A percentile compares a stretch with the other conserved stretches of the same genome.
Evolutionary conservation across 2,113 vertebrate species (phyloP).

Genomic region (Menidia beryllina): DNA sequence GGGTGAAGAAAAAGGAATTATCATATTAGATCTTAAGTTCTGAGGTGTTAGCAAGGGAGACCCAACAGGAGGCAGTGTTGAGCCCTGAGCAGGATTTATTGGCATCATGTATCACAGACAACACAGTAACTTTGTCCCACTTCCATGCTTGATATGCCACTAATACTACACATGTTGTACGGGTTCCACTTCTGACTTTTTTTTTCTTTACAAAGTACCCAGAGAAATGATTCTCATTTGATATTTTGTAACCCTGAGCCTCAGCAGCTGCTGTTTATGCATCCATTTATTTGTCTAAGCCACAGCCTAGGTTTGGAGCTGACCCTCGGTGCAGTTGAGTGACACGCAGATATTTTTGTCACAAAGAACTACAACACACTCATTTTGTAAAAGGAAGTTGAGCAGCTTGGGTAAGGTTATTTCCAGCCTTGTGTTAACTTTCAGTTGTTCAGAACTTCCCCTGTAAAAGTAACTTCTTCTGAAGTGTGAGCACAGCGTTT

Average conservation of each 20-base stretch:
- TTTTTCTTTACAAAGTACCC: no score
- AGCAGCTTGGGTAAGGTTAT: slow-evolving; percentile 39
- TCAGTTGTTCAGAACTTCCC: slow-evolving; percentile 60
- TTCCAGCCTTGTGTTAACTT: slow-evolving; percentile 59
- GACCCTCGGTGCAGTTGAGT: background rate
- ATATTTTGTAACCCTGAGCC: no score
- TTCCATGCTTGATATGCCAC: background rate
- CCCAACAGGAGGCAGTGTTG: slow-evolving; percentile 75
- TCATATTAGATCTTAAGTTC: background rate
- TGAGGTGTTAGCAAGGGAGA: background rate
- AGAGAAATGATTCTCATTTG: no score
- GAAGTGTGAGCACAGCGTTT: background rate
- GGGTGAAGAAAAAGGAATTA: slow-evolving; percentile 31
- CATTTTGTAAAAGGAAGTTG: slow-evolving; percentile 60
- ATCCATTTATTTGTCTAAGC: background rate
- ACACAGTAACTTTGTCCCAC: slow-evolving; percentile 6
- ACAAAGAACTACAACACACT: background rate
- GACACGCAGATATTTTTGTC: background rate
- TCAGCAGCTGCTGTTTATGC: background rate
- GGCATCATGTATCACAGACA: background rate
- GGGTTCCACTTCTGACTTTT: background rate
- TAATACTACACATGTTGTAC: background rate
- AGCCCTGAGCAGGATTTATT: slow-evolving; percentile 15
- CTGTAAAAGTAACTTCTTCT: slow-evolving; percentile 45
- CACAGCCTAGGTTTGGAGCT: background rate